These are phyloP conservation scores for Cariama cristata DNA, from an alignment of 2,113 vertebrate genomes.

Conservation along the genomic window DNA sequence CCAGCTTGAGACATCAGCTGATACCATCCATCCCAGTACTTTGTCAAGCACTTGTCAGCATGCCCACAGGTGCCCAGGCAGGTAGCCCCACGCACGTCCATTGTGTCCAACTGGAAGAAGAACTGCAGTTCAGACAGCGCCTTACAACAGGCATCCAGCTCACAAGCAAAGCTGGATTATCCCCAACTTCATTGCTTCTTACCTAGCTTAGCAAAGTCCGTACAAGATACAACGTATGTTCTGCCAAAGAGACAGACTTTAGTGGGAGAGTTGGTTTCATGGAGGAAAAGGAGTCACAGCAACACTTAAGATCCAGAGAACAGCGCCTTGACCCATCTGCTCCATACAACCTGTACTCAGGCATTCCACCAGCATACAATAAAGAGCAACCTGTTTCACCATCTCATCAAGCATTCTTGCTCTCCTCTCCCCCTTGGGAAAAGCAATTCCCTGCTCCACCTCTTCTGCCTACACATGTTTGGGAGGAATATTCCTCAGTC, in stretches of 20 bases:
- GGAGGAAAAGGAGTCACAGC: not conserved
- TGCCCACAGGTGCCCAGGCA: not conserved
- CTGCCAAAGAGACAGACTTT: not conserved
- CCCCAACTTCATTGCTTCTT: not conserved
- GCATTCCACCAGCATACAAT: not conserved
- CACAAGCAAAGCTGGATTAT: not conserved
- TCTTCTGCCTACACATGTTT: not conserved
- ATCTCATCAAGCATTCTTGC: not conserved
- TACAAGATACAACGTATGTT: fast-evolving
- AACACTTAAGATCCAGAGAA: not conserved
- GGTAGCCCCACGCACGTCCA: fast-evolving
- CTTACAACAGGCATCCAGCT: not conserved
- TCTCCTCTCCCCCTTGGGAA: not conserved
- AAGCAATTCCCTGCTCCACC: not conserved
- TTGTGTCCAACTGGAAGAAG: not conserved
- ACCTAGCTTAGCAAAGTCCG: not conserved
- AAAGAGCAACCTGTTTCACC: not conserved
- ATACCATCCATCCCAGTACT: not conserved
- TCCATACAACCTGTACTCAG: not conserved
- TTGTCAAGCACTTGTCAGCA: not conserved
- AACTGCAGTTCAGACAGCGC: not conserved
- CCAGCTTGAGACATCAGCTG: not conserved
- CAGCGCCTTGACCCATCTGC: not conserved
- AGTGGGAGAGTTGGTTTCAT: not conserved
- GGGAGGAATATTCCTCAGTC: not conserved